Conservation (phyloP, 2,888 invertebrate species). For the Tethea ocularis region DNA sequence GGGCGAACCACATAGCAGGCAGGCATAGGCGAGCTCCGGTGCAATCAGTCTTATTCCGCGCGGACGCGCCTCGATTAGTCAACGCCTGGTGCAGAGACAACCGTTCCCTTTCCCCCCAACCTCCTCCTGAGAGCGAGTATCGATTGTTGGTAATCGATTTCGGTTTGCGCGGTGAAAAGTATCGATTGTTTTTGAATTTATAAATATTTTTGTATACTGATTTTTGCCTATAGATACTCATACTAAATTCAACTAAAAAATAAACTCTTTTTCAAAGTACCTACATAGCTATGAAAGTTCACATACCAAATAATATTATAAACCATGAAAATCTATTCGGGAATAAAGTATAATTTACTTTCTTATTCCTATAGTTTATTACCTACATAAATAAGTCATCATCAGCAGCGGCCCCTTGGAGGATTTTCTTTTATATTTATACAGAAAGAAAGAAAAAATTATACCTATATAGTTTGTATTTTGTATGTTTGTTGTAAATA, state of each 20-base stretch:
- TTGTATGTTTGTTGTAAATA: no score
- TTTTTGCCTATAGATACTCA: no score
- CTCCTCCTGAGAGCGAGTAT: conserved; percentile 67
- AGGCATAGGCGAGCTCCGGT: conserved; percentile 76
- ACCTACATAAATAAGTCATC: no score
- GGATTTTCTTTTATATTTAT: no score
- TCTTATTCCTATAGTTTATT: neutral
- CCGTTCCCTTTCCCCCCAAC: conserved; percentile 62
- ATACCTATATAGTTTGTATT: conserved; percentile 8
- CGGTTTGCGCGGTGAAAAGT: conserved; percentile 58
- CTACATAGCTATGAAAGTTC: no score
- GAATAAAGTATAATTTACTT: no score
- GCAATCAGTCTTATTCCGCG: conserved; percentile 83
- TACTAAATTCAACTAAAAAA: no score
- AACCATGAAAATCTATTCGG: no score
- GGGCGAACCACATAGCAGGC: conserved; percentile 71
- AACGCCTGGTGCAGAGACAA: conserved; percentile 82
- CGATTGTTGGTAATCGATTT: conserved; percentile 79
- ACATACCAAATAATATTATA: no score
- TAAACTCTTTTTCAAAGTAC: no score
- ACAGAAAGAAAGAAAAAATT: no score
- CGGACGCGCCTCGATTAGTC: conserved; percentile 82
- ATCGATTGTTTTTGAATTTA: conserved; percentile 54
- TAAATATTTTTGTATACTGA: conserved; percentile 44
- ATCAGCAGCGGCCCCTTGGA: no score